Evolutionary conservation across 2,888 invertebrate species (phyloP).

Genomic region (Noctua comes): DNA sequence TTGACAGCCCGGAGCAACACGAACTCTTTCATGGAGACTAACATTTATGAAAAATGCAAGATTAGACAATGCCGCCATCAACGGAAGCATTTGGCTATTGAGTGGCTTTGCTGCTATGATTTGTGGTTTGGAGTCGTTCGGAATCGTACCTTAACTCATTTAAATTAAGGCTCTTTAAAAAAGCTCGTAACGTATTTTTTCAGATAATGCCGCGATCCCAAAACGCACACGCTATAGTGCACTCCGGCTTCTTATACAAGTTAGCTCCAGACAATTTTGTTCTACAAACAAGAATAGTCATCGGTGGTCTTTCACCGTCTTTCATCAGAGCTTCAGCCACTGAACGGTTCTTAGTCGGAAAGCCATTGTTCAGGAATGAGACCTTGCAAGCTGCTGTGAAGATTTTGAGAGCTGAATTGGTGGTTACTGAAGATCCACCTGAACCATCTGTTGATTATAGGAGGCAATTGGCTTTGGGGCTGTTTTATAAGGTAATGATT

Average conservation of each 20-base stretch:
- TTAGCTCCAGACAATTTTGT: conserved; percentile 64
- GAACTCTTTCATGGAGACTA: neutral
- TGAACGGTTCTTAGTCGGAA: conserved; percentile 86
- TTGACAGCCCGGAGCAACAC: neutral
- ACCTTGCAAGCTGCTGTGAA: conserved; percentile 80
- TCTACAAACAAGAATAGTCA: conserved; percentile 87
- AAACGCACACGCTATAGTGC: conserved; percentile 93
- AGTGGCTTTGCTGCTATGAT: neutral
- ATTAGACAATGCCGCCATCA: neutral
- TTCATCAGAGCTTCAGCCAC: conserved; percentile 87
- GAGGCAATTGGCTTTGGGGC: conserved; percentile 88
- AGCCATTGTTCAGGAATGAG: conserved; percentile 77
- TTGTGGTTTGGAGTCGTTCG: neutral
- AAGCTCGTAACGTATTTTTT: conserved; percentile 28
- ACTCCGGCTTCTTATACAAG: conserved; percentile 92
- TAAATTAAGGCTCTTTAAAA: neutral
- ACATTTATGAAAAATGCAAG: neutral
- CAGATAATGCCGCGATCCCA: conserved; percentile 93
- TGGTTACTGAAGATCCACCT: conserved; percentile 80
- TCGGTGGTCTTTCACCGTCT: conserved; percentile 88
- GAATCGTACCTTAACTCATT: neutral
- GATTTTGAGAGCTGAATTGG: conserved; percentile 73
- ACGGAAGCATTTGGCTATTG: neutral
- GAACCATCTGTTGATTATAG: conserved; percentile 90
- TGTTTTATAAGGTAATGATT: conserved; percentile 83